Evolutionary conservation across 2,113 vertebrate species (phyloP).

Genomic region (Callionymus lyra): DNA sequence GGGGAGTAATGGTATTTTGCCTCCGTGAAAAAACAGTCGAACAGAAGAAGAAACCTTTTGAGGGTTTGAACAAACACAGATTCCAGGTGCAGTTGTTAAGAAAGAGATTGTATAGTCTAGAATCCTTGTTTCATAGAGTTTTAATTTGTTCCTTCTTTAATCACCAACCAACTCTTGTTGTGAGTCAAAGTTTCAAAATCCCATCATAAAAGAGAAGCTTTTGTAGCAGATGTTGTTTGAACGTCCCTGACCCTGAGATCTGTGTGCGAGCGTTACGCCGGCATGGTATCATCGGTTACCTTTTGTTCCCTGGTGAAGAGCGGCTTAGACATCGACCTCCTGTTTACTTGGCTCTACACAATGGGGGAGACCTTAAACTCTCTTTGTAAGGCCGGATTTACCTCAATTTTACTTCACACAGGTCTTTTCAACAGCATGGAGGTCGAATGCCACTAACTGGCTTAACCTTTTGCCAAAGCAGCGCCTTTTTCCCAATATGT

Average conservation of each 20-base stretch:
- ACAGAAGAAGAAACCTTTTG: too few relatives aligned
- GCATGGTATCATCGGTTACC: conserved; percentile 60
- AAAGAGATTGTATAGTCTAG: too few relatives aligned
- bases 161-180: too few relatives aligned
- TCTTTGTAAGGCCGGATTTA: conserved; percentile 79
- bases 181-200: conserved; percentile 40
- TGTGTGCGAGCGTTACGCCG: conserved; percentile 60
- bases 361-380: conserved; percentile 72
- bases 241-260: conserved; percentile 65
- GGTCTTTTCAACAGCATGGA: conserved; percentile 79
- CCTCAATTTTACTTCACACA: conserved; percentile 73
- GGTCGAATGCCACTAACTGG: conserved; percentile 81
- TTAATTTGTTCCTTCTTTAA: too few relatives aligned
- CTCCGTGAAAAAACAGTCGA: too few relatives aligned
- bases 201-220: conserved; percentile 47
- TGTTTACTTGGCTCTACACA: conserved; percentile 72
- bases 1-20: too few relatives aligned
- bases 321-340: conserved; percentile 68
- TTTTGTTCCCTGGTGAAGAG: conserved; percentile 59
- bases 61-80: too few relatives aligned
- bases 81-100: too few relatives aligned
- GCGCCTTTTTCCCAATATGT: too few relatives aligned
- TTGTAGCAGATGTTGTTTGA: conserved; percentile 61
- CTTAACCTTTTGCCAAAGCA: conserved; percentile 42
- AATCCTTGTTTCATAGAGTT: too few relatives aligned